Conservation (phyloP, 37 sponge, comb jelly and placozoan genomes). For the Spongilla lacustris region DNA sequence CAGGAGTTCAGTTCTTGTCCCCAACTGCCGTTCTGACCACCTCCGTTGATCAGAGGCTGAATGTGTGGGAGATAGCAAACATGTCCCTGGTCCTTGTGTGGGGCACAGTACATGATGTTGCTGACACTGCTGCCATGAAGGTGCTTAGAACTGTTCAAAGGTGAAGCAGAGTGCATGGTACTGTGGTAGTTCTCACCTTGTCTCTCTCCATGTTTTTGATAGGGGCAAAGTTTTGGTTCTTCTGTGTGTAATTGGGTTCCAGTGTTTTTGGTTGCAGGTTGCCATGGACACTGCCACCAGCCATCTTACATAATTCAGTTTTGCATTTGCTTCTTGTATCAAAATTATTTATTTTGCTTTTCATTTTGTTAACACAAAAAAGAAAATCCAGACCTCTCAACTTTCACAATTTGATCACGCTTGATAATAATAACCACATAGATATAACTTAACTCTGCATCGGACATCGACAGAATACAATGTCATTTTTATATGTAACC, state of each 20-base stretch:
- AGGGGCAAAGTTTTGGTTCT: constrained; percentile 14
- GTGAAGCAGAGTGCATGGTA: neutral
- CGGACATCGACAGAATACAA: no score
- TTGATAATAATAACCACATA: no score
- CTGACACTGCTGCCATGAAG: constrained; percentile 36
- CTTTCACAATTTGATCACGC: no score
- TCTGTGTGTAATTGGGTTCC: constrained; percentile 50
- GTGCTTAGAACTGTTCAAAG: constrained; percentile 6
- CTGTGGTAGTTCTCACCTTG: neutral
- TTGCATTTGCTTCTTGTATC: no score
- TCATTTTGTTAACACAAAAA: no score
- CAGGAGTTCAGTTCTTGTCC: constrained; percentile 26
- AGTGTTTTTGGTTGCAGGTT: constrained; percentile 7
- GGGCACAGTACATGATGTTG: constrained; percentile 40
- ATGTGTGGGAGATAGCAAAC: constrained; percentile 41
- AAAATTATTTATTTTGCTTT: no score
- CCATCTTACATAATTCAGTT: no score
- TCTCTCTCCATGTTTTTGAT: neutral
- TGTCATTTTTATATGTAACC: no score
- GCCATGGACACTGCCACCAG: neutral
- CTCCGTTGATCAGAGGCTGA: constrained; percentile 68
- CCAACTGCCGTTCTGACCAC: constrained; percentile 30
- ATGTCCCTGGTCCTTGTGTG: neutral
- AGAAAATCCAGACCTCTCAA: no score
- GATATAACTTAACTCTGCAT: no score